Conservation (phyloP, 2,797 vertebrate species). For the Mus minutoides region DNA sequence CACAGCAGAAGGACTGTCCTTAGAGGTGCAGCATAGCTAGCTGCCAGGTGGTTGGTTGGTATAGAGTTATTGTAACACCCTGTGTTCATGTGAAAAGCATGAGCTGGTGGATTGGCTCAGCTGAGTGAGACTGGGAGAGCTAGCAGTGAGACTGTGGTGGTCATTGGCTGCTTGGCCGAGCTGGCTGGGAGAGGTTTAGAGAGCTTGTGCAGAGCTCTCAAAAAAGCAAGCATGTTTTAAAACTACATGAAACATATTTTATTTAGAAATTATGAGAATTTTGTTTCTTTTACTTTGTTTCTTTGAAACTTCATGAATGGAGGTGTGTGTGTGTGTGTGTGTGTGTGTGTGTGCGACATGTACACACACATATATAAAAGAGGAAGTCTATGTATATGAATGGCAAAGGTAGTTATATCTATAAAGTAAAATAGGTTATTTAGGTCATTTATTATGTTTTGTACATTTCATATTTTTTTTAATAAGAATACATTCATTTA, state of each 20-base stretch:
- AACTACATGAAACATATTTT: not conserved
- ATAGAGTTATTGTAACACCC: too few species aligned
- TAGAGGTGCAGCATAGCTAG: too few species aligned
- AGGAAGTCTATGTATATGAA: not conserved
- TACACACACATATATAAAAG: not conserved
- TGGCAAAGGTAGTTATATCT: not conserved
- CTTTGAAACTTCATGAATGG: not conserved
- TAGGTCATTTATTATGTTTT: constrained; percentile 17
- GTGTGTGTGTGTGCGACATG: not conserved
- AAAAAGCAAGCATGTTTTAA: too few species aligned
- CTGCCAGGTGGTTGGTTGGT: too few species aligned
- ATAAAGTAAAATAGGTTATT: not conserved
- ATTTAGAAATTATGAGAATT: not conserved
- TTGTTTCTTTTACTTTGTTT: not conserved
- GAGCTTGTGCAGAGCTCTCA: too few species aligned
- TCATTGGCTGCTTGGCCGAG: too few species aligned
- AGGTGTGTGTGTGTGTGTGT: not conserved
- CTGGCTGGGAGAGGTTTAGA: too few species aligned
- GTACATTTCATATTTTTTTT: not conserved
- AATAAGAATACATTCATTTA: constrained; percentile 4
- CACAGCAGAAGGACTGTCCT: too few species aligned
- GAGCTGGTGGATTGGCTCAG: too few species aligned
- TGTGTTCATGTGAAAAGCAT: too few species aligned
- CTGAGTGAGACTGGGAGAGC: too few species aligned
- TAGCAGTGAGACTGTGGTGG: too few species aligned